Evolutionary conservation across 2,113 vertebrate species (phyloP).

Genomic region (Lathamus discolor): DNA sequence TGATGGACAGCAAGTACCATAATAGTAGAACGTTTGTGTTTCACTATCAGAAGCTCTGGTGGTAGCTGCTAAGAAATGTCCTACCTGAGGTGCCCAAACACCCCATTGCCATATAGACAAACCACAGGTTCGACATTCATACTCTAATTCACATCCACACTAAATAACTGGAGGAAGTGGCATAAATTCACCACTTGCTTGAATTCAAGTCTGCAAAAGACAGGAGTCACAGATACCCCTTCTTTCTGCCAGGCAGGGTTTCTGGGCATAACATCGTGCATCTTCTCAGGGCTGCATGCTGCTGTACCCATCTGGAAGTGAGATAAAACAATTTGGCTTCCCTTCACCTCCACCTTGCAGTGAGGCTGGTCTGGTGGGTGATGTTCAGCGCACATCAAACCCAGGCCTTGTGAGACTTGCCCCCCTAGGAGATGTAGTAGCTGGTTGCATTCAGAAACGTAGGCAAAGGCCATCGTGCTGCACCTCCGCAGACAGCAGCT

Average conservation of each 20-base stretch:
- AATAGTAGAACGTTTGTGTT: background rate
- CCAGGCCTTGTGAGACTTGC: background rate
- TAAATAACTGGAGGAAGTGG: background rate
- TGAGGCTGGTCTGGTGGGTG: background rate
- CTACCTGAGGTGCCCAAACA: accelerated
- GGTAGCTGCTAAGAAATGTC: background rate
- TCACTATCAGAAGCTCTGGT: background rate
- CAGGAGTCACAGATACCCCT: background rate
- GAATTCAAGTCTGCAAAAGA: background rate
- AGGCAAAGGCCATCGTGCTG: background rate
- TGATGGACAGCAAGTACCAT: background rate
- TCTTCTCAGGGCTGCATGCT: background rate
- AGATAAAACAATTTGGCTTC: background rate
- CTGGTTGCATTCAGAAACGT: background rate
- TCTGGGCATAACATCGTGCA: accelerated
- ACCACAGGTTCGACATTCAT: accelerated
- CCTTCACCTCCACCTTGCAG: background rate
- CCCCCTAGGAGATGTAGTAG: accelerated
- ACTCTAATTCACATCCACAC: background rate
- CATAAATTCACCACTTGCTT: background rate
- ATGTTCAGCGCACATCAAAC: background rate
- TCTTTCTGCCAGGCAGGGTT: background rate
- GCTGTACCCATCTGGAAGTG: accelerated
- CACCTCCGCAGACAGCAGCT: background rate
- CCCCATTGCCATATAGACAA: background rate